phyloP scores from a whole-genome alignment of 2,888 invertebrate genomes.

The Zhengitettix transpicula region DNA sequence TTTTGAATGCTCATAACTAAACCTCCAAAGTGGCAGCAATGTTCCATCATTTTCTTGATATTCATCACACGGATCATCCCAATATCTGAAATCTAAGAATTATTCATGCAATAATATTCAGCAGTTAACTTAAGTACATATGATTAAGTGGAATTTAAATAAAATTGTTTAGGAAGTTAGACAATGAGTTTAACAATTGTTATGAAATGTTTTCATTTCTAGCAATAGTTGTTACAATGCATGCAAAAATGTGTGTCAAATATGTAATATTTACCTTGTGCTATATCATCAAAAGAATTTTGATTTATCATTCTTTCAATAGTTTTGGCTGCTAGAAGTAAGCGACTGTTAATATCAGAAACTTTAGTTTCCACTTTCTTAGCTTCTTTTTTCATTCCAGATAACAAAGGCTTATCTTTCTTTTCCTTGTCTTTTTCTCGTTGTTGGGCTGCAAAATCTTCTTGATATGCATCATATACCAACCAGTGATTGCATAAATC shows the following conservation, averaged over 20 bases:
- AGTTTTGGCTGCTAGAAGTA: conserved; percentile 59
- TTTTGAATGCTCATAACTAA: conserved; percentile 67
- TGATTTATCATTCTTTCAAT: conserved; percentile 90
- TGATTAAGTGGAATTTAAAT: no score
- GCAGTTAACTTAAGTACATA: no score
- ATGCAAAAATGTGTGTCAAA: no score
- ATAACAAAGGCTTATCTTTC: conserved; percentile 11
- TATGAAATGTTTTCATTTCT: no score
- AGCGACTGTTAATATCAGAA: conserved; percentile 20
- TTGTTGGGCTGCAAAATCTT: conserved; percentile 58
- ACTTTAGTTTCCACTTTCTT: conserved; percentile 18
- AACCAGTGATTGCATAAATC: conserved; percentile 52
- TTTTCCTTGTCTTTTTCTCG: conserved; percentile 55
- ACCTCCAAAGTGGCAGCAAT: conserved; percentile 84
- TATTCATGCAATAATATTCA: no score
- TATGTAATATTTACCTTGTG: conserved; percentile 41
- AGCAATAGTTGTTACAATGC: no score
- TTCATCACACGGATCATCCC: conserved; percentile 93
- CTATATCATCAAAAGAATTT: conserved; percentile 83
- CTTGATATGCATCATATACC: conserved; percentile 76
- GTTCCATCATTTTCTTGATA: conserved; percentile 86
- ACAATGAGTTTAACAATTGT: no score
- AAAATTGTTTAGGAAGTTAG: no score
- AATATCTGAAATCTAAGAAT: conserved; percentile 75
- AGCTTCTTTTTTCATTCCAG: conserved; percentile 34